Conservation (phyloP, 2,888 invertebrate genomes). For the Scrobipalpa atriplicella region DNA sequence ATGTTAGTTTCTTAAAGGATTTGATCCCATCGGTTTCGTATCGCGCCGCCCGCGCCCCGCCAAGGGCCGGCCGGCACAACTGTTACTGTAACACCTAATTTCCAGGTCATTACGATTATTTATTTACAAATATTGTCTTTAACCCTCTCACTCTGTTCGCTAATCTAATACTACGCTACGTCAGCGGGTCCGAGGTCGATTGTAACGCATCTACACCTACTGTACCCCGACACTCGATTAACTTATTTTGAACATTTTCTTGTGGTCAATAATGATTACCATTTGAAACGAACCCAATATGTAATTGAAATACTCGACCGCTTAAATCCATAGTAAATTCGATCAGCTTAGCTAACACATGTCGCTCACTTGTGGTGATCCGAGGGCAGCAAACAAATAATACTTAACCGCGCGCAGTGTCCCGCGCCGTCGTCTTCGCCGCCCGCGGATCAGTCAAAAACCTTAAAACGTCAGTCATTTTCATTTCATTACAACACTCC, state of each 20-base stretch:
- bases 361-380: constrained; percentile 55
- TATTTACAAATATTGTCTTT: constrained; percentile 84
- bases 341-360: constrained; percentile 76
- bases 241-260: constrained; percentile 68
- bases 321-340: constrained; percentile 82
- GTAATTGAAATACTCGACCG: constrained; percentile 72
- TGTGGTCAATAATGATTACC: constrained; percentile 70
- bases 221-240: constrained; percentile 65
- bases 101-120: constrained; percentile 78
- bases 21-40: constrained; percentile 83
- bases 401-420: constrained; percentile 46
- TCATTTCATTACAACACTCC: constrained; percentile 32
- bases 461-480: constrained; percentile 71
- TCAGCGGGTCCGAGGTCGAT: constrained; percentile 75
- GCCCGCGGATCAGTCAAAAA: constrained; percentile 54
- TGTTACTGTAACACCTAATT: constrained; percentile 74
- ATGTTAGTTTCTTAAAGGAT: constrained; percentile 83
- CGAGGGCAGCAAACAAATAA: constrained; percentile 59
- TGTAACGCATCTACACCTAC: constrained; percentile 71
- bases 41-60: constrained; percentile 61
- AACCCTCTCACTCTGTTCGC: constrained; percentile 83
- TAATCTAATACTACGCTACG: constrained; percentile 79
- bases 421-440: constrained; percentile 48
- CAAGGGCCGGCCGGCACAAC: constrained; percentile 44
- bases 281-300: constrained; percentile 67